A percentile compares a stretch with the other conserved stretches of the same genome.
These are phyloP conservation scores for Tribolium freemani DNA, from an alignment of 2,888 invertebrate genomes.

Conservation along the genomic window DNA sequence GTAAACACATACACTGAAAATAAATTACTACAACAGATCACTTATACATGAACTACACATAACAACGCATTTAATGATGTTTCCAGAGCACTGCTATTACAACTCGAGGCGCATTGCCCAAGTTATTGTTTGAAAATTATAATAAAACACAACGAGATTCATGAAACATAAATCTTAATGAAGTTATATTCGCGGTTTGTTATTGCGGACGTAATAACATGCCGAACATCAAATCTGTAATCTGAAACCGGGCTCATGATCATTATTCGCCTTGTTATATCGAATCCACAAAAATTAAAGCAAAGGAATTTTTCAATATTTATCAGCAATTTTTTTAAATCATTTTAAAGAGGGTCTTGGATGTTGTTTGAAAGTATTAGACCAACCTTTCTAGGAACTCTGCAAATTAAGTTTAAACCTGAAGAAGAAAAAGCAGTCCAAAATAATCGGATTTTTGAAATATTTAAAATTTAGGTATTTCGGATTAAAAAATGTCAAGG, in stretches of 20 bases:
- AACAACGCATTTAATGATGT: slow-evolving; percentile 22
- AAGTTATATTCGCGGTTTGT: slow-evolving; percentile 5
- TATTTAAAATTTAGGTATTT: too few species aligned
- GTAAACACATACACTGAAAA: slow-evolving; percentile 2
- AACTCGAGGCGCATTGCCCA: slow-evolving; percentile 6
- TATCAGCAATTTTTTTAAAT: too few species aligned
- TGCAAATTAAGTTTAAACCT: too few species aligned
- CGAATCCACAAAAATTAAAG: background rate
- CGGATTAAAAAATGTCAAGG: too few species aligned
- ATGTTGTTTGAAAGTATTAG: too few species aligned
- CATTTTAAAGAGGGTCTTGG: too few species aligned
- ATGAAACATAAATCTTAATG: slow-evolving; percentile 23
- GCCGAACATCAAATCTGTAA: background rate
- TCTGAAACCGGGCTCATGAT: background rate
- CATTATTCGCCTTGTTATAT: background rate
- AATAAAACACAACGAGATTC: slow-evolving; percentile 13
- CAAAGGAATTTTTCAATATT: too few species aligned
- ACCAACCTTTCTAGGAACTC: too few species aligned
- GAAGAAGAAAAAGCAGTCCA: too few species aligned
- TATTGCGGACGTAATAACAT: slow-evolving; percentile 1
- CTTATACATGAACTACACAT: slow-evolving; percentile 16
- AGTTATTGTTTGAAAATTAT: slow-evolving; percentile 15
- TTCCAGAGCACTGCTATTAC: slow-evolving; percentile 6
- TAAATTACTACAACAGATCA: slow-evolving; percentile 24
- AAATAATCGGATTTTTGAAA: too few species aligned